These are phyloP conservation scores for Rhynchotus rufescens DNA, from an alignment of 2,797 vertebrate species.

Conservation along the genomic window DNA sequence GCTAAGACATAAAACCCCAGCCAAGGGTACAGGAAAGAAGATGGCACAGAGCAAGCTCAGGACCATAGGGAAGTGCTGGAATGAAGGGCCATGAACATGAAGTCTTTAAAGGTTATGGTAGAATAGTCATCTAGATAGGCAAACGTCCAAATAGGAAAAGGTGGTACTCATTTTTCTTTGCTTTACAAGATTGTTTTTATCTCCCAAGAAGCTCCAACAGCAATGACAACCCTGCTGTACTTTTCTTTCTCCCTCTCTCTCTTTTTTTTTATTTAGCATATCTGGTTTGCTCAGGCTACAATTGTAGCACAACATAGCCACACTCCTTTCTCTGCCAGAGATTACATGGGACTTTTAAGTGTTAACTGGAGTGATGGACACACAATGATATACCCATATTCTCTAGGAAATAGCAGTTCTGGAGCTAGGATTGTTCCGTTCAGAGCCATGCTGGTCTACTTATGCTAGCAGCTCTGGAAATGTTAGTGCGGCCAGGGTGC, in stretches of 20 bases:
- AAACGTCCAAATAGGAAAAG: not conserved
- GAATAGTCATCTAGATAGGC: not conserved
- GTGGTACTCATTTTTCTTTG: not conserved
- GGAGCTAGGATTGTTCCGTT: not conserved
- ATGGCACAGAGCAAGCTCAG: not conserved
- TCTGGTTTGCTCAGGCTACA: not conserved
- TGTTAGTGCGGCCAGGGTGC: not conserved
- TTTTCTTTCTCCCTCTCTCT: not conserved
- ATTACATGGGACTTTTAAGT: not conserved
- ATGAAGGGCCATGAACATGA: not conserved
- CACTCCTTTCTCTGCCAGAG: rapidly evolving
- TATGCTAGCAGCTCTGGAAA: not conserved
- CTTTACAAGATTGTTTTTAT: not conserved
- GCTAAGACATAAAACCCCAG: not conserved
- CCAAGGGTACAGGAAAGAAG: not conserved
- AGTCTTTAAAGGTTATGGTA: not conserved
- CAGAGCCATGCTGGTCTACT: not conserved
- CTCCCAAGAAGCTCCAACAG: not conserved
- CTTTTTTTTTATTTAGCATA: not conserved
- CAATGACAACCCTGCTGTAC: not conserved
- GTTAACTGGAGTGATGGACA: not conserved
- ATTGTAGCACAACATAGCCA: not conserved
- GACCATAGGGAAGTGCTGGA: not conserved
- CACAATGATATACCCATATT: not conserved
- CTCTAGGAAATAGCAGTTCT: not conserved